Evolutionary conservation across 2,797 vertebrate genomes (phyloP).

Genomic region (Champsocephalus gunnari): DNA sequence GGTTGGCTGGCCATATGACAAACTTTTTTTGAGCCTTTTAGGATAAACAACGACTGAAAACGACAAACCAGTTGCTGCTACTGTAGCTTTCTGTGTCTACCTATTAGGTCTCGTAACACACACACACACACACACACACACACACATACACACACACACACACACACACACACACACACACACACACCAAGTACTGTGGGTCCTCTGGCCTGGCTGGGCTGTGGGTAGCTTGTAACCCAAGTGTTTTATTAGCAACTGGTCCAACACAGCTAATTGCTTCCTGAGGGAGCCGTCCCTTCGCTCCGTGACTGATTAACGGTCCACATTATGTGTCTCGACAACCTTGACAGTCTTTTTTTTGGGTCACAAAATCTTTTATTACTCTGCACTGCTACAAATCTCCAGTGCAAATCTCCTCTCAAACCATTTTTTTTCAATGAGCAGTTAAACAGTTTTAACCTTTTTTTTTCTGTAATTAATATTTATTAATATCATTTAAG

Average conservation of each 20-base stretch:
- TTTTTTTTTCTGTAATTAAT: constrained; percentile 38
- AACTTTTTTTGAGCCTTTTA: constrained; percentile 1
- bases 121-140: constrained; percentile 31
- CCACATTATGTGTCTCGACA: constrained; percentile 79
- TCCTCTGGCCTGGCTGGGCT: constrained; percentile 68
- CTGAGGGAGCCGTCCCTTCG: constrained; percentile 81
- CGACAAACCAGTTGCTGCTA: constrained; percentile 53
- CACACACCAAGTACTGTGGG: constrained; percentile 39
- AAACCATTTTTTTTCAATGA: constrained; percentile 46
- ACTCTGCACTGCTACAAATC: constrained; percentile 72
- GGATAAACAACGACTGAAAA: constrained; percentile 18
- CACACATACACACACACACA: constrained; percentile 33
- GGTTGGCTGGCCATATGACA: neutral
- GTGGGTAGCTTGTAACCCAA: constrained; percentile 80
- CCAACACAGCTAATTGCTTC: constrained; percentile 86
- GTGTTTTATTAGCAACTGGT: constrained; percentile 85
- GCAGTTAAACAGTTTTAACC: constrained; percentile 49
- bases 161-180: constrained; percentile 39
- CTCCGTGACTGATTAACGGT: constrained; percentile 79
- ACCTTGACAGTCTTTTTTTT: constrained; percentile 70
- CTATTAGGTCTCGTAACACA: constrained; percentile 38
- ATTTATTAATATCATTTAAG: constrained; percentile 57
- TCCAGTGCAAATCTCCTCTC: constrained; percentile 63
- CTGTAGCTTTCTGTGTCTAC: constrained; percentile 56
- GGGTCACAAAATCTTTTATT: constrained; percentile 77